Evolutionary conservation across 2,888 invertebrate species (phyloP), one percentile per base, ranked within the genome.

Genomic region (Leptinotarsa juncta): DNA sequence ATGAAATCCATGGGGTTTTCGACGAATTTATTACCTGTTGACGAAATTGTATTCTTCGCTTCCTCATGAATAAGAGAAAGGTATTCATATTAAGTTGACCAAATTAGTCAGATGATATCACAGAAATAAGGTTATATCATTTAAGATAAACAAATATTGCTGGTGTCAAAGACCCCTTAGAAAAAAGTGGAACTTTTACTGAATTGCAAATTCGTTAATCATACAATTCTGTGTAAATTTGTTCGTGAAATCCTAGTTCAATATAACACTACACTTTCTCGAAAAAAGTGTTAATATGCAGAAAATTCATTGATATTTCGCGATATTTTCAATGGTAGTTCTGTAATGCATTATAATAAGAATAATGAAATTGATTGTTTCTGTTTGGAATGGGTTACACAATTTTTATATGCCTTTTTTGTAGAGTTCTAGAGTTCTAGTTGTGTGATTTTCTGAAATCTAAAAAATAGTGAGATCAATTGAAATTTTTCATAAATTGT

Each of bases 111-210:
- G 76, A 71, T 77, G 78, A 78, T 73, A 78, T 78, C 74, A 76
- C 74, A 70, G 77, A 81, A 81, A 80, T 79, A 79, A 80, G 81
- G 81, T 81, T 82, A 80, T 80, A 81, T 81, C 78, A 82, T 79
- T 82, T 80, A 77, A 73, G 71, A 81, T 76, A 81, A 82, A 82
- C 82, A 81, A 81, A 78, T 80, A 79, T 76, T 76, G 77, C 70
- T 69, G 72, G 80, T 76, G 79, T 80, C 81, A 79, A 82, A 81
- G 81, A 81, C 81, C 81, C 78, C 74, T 3, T 42, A 67, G n/a
- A 65, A 70, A 76, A 74, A 80, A 79, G 78, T 80, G 67, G 78
- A 80, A 79, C 81, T 81, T 77, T 79, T 79, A 80, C 78, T 79
- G 49, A 49, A 71, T 71, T 62, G 67, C 65, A n/a, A 55, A 51